These are phyloP conservation scores for Agrilus planipennis DNA, from an alignment of 1,140 invertebrate species.

Conservation along the genomic window DNA sequence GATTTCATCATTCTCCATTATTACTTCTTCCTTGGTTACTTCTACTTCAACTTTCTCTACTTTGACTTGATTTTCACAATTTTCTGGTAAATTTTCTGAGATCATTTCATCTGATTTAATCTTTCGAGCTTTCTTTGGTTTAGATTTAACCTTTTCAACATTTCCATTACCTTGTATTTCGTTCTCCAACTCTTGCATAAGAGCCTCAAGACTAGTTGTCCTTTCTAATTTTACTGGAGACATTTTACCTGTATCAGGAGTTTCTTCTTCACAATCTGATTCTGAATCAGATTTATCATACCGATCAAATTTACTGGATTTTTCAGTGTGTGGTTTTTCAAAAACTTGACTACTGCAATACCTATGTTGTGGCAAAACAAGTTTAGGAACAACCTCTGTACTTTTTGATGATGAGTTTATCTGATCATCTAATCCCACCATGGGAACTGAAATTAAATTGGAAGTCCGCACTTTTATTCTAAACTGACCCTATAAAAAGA, in stretches of 20 bases:
- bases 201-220: conserved; percentile 28
- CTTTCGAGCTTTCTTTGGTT: conserved; percentile 12
- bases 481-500: conserved; percentile 22
- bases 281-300: conserved; percentile 31
- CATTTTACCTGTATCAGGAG: neutral
- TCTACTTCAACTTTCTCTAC: neutral
- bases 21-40: neutral
- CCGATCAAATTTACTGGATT: conserved; percentile 29
- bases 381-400: conserved; percentile 9
- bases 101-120: neutral
- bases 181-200: conserved; percentile 32
- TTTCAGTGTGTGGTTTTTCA: conserved; percentile 11
- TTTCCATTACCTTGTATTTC: conserved; percentile 28
- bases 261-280: conserved; percentile 21
- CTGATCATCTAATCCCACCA: conserved; percentile 8
- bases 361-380: conserved; percentile 24
- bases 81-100: neutral
- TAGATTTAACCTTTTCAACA: conserved; percentile 17
- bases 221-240: conserved; percentile 16
- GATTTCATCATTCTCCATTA: neutral
- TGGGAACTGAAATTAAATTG: conserved; percentile 23
- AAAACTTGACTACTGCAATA: conserved; percentile 13
- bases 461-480: conserved; percentile 15
- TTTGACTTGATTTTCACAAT: neutral
- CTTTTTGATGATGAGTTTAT: neutral